These are phyloP conservation scores for Apis florea DNA, from an alignment of 1,140 invertebrate species.

Conservation along the genomic window DNA sequence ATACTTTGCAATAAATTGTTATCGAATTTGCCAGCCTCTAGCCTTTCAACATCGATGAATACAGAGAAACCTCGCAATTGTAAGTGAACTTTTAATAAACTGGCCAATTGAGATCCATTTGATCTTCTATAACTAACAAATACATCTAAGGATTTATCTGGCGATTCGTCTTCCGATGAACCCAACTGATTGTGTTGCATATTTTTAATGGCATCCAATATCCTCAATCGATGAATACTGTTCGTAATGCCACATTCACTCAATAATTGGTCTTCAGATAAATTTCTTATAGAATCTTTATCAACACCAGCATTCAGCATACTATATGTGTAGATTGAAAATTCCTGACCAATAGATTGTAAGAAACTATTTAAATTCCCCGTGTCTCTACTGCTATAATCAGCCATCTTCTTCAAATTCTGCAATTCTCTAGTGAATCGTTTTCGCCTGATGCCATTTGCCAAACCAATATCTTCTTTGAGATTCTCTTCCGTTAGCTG, in stretches of 20 bases:
- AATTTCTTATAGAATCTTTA: conserved; percentile 87
- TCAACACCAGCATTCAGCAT: conserved; percentile 98
- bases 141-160: conserved; percentile 95
- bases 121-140: conserved; percentile 99
- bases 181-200: conserved; percentile 82
- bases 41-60: conserved; percentile 96
- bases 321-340: conserved; percentile 97
- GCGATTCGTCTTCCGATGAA: conserved; percentile 86
- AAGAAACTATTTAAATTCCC: conserved; percentile 96
- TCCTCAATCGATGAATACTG: conserved; percentile 95
- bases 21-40: conserved; percentile 99
- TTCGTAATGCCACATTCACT: conserved; percentile 95
- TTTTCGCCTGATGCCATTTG: conserved; percentile 95
- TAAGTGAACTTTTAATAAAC: conserved; percentile 95
- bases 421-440: conserved; percentile 97
- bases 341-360: conserved; percentile 92
- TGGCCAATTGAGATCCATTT: conserved; percentile 98
- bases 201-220: conserved; percentile 93
- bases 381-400: conserved; percentile 97
- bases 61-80: conserved; percentile 96
- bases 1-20: conserved; percentile 98
- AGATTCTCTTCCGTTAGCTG: conserved; percentile 96
- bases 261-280: conserved; percentile 95
- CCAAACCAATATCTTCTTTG: conserved; percentile 94
- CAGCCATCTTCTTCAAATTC: conserved; percentile 97